These are phyloP conservation scores for Molossus alvarezi DNA, from an alignment of 2,797 vertebrate species.

Conservation along the genomic window DNA sequence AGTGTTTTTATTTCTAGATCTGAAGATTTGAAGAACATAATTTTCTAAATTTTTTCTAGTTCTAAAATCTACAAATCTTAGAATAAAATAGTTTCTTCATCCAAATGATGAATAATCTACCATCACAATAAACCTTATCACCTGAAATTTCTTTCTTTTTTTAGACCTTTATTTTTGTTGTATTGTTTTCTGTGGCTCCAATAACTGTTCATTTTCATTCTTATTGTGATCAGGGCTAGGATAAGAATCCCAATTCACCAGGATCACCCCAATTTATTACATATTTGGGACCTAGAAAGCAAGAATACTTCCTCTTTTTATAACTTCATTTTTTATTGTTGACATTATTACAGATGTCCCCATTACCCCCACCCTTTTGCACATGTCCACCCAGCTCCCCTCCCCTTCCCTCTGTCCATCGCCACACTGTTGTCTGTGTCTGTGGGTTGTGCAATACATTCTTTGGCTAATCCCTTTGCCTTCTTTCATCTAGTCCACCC, in stretches of 20 bases:
- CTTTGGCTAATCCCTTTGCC: not conserved
- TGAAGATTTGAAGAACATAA: not conserved
- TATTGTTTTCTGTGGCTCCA: not conserved
- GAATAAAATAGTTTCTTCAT: not conserved
- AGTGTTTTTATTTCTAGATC: constrained; percentile 1
- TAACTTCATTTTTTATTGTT: not conserved
- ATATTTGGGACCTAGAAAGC: not conserved
- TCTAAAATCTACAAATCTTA: not conserved
- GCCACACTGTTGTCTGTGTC: not conserved
- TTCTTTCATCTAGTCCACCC: not conserved
- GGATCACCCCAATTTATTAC: not conserved
- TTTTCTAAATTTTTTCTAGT: constrained; percentile 29
- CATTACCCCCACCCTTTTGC: not conserved
- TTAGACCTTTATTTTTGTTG: not conserved
- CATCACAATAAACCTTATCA: not conserved
- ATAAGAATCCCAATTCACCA: not conserved
- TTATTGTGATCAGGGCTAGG: not conserved
- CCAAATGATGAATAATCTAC: not conserved
- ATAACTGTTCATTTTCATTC: constrained; percentile 2
- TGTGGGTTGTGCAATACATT: not conserved
- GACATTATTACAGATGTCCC: not conserved
- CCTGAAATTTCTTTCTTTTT: not conserved
- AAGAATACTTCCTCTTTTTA: not conserved
- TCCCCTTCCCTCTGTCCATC: not conserved
- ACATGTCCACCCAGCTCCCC: not conserved